Base-by-base conservation (phyloP, 1,140 invertebrate species). In the Oedothorax gibbosus region DNA sequence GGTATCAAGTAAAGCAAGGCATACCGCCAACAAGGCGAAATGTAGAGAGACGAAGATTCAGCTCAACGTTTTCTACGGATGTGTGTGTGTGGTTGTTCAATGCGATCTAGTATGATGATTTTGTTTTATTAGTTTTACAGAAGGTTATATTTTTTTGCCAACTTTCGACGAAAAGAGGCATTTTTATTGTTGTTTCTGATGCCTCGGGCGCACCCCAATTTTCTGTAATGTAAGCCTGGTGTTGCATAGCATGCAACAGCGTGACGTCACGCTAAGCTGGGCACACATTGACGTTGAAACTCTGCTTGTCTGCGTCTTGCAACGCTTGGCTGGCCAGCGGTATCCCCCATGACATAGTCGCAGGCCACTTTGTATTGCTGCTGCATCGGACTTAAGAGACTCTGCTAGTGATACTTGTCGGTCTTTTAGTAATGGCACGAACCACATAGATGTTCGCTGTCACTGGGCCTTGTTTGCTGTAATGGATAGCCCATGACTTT, bases 211-310 rank as follows among this genome's bases (percentile, higher is more conserved):
- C 83, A 85, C 83, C 83, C 83, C 83, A 85, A 78, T 85, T 85
- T 85, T 85, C 83, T 85, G 83, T 85, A 85, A 85, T 85, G 83
- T 85, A 78, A 75, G 80, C 83, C 75, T 85, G 83, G 83, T 85
- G 73, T 85, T 69, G 83, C 83, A 85, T 85, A 78, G 83, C 75
- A 85, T 77, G 49, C 73, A 85, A 49, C 21, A 85, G 83, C 83
- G 83, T 85, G 83, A 85, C 83, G 83, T 85, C 66, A 62, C 75
- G 83, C 65, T 71, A 76, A 60, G 83, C 64, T 85, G 83, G 66
- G 49, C 75, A 78, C 75, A 85, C 83, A 85, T 85, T 85, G 83
- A 85, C 83, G 75, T 71, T 69, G 82, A 68, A 83, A 65, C 80
- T 57, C 60, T 83, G 71, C 69, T 84, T 78, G 83, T 85, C 83